These are phyloP conservation scores for Peribatodes rhomboidaria DNA, from an alignment of 2,888 invertebrate genomes.

Conservation along the genomic window DNA sequence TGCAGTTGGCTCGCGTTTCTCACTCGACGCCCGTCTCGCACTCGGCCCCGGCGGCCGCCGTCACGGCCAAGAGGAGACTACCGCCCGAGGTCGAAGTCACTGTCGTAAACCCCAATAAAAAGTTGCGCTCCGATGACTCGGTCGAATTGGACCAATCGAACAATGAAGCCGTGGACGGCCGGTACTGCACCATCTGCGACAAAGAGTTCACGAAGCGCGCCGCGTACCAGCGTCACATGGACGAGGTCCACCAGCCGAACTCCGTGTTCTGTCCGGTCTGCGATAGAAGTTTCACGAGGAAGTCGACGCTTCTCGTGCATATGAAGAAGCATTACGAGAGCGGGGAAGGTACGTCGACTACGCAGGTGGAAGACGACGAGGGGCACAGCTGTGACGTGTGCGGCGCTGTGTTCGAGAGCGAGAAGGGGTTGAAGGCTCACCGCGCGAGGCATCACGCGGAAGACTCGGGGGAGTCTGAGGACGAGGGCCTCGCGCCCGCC, in stretches of 20 bases:
- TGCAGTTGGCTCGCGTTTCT: conserved; percentile 65
- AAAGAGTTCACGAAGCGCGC: conserved; percentile 88
- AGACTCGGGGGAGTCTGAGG: conserved; percentile 74
- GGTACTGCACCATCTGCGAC: conserved; percentile 87
- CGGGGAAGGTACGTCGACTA: conserved; percentile 69
- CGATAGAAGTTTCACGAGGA: conserved; percentile 87
- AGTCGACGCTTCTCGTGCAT: conserved; percentile 88
- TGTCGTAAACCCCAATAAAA: conserved; percentile 83
- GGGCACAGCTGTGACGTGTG: conserved; percentile 87
- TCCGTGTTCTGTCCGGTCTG: conserved; percentile 88
- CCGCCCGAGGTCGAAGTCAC: conserved; percentile 85
- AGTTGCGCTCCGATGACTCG: conserved; percentile 78
- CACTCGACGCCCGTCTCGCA: conserved; percentile 42
- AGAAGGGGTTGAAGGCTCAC: conserved; percentile 86
- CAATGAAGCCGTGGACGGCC: conserved; percentile 77
- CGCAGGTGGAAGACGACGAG: conserved; percentile 67
- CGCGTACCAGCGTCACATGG: conserved; percentile 87
- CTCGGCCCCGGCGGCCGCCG: conserved; percentile 58
- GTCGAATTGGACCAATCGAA: conserved; percentile 78
- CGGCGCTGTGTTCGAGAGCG: conserved; percentile 86
- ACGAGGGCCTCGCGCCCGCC: conserved; percentile 66
- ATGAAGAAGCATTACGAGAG: conserved; percentile 87
- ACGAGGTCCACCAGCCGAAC: conserved; percentile 84
- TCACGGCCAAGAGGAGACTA: conserved; percentile 71
- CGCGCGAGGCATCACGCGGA: conserved; percentile 86